phyloP scores from a whole-genome alignment of 1,140 invertebrate species.

The Caenorhabditis remanei region DNA sequence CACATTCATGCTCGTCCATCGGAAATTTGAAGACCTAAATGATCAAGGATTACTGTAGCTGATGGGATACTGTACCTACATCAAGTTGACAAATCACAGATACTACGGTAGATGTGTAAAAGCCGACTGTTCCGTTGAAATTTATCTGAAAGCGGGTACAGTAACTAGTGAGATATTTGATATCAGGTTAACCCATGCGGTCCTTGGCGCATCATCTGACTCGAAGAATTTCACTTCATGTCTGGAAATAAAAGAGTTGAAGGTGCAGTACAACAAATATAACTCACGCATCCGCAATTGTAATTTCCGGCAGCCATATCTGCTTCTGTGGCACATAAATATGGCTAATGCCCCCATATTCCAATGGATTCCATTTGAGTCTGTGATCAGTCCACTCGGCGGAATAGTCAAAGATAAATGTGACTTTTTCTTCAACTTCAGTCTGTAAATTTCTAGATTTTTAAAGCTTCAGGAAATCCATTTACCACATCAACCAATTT shows the following conservation, averaged over 20 bases:
- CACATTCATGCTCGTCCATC: neutral
- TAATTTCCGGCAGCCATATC: constrained; percentile 9
- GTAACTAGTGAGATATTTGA: neutral
- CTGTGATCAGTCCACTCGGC: neutral
- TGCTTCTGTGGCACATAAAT: constrained; percentile 26
- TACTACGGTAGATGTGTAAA: neutral
- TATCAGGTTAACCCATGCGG: neutral
- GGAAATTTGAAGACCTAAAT: constrained; percentile 11
- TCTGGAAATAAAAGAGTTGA: neutral
- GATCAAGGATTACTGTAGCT: neutral
- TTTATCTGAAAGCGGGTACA: neutral
- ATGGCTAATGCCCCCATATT: constrained; percentile 8
- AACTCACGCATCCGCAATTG: constrained; percentile 5
- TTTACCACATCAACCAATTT: constrained; percentile 28
- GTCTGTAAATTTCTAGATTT: neutral
- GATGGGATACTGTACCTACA: neutral
- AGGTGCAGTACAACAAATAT: too few species aligned
- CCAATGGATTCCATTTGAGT: constrained; percentile 10
- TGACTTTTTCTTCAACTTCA: constrained; percentile 28
- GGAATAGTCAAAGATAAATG: constrained; percentile 2
- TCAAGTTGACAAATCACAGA: constrained; percentile 7
- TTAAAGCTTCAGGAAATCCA: neutral
- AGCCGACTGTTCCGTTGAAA: neutral
- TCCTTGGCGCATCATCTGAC: constrained; percentile 6
- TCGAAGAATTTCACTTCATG: constrained; percentile 36